Base-by-base conservation (phyloP, 1,140 invertebrate species). In the Bombus turneri region DNA sequence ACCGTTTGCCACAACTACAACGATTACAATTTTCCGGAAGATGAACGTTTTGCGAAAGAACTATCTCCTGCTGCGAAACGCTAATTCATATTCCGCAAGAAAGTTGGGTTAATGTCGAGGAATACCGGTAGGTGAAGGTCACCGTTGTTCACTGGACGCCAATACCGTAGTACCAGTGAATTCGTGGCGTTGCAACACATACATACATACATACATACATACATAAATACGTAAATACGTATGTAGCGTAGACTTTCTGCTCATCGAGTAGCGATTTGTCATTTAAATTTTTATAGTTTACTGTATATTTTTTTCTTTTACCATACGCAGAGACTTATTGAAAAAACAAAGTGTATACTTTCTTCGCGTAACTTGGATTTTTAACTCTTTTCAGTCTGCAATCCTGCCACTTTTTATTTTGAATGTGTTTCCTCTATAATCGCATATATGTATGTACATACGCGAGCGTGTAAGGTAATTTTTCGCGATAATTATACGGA, bases 91-190 rank as follows among this genome's bases (percentile, higher is more conserved):
- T 72, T 59, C 53, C 57, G 37, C 25, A 80, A 69, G 74, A 76
- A 76, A 64, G 75, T 69, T 28, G 34, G 43, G 72, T 83, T 57
- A 83, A 66, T 25, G 74, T 64, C 57, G 53, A 31, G 9, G 43
- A 86, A 75, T 75, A 82, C 79, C 79, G 85, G 73, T 82, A 69
- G 71, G 71, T 59, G 80, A 86, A 82, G 85, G 80, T 86, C 72
- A 53, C 73, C 39, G 22, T 34, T 81, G 72, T 64, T 43, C 76
- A 85, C 28, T 76, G 39, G 72, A 81, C 25, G 53, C 57, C 66
- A 13, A 72, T 72, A 79, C 31, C 15, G 57, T 85, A 77, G 31
- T 74, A 43, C 39, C 74, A 68, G 39, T 53, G 12, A 71, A 66
- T 59, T 53, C 73, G 22, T 68, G 41, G 43, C n/a, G 64, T 22